Evolutionary conservation across 2,888 invertebrate genomes (phyloP), one percentile per base, ranked within the genome.

Genomic region (Latheticus oryzae): DNA sequence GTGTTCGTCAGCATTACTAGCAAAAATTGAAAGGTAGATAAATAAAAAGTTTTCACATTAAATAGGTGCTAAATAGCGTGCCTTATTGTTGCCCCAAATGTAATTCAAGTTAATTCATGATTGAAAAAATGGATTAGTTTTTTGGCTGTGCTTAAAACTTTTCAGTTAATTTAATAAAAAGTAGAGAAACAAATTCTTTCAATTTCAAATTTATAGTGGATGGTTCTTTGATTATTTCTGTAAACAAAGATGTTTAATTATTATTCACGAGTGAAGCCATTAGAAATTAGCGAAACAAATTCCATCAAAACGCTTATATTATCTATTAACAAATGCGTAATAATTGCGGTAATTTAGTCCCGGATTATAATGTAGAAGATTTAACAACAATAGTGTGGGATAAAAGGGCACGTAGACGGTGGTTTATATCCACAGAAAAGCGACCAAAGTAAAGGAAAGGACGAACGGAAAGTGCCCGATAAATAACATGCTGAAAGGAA

Each of bases 401-500:
- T 52, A 38, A 55, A 55, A 55, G 55, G 55, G 47, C 47, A 40
- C 55, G 48, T 55, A 55, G 55, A 48, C 35, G 24, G 28, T 30
- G 53, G 32, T 35, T 43, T 53, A 53, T 48, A 51, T 38, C 21
- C 42, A 38, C 35, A 43, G 51, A 57, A 48, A 53, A 53, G 50
- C 35, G 47, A 16, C 37, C 38, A 33, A 54, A 48, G 32, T 33
- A 63, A 67, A 61, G 65, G 47, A 62, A 67, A 63, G 63, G 64
- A 59, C 62, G 65, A 71, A 69, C 75, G 75, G 76, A 74, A 75
- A 75, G 74, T 70, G 72, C 63, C 73, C 75, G 74, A 77, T 77
- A 77, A 77, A 77, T 77, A 76, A 76, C 65, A 51, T 53, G 57
- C 53, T 72, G 75, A 76, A 77, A 76, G 73, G 74, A 74, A 69